Evolutionary conservation across 2,113 vertebrate genomes (phyloP).

Genomic region (Neomonachus schauinslandi): DNA sequence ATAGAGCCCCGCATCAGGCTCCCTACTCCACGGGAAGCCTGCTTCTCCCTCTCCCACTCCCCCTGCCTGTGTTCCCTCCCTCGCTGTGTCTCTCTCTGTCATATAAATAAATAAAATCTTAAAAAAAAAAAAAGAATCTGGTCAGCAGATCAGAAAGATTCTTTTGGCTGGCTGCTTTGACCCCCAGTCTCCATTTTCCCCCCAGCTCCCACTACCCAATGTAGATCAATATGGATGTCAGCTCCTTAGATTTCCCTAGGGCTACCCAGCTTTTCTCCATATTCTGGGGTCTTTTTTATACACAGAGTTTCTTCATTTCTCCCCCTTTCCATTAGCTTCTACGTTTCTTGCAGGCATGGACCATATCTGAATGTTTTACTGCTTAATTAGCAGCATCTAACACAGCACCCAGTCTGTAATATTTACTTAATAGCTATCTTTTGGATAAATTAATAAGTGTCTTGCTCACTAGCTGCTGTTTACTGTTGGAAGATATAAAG

Average conservation of each 20-base stretch:
- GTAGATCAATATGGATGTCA: background rate
- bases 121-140: slow-evolving; percentile 34
- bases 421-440: background rate
- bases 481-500: background rate
- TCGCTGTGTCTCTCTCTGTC: too few relatives aligned
- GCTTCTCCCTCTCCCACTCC: too few relatives aligned
- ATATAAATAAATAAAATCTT: too few relatives aligned
- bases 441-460: background rate
- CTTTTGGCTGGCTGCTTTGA: background rate
- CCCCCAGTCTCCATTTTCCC: background rate
- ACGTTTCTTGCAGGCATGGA: background rate
- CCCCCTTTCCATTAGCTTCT: background rate
- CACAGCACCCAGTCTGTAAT: background rate
- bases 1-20: too few relatives aligned
- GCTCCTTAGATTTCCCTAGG: background rate
- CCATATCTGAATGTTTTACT: background rate
- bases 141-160: background rate
- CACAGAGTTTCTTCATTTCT: background rate
- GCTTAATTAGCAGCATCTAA: background rate
- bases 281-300: background rate
- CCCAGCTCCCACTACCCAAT: accelerated
- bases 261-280: background rate
- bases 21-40: too few relatives aligned
- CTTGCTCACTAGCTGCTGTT: background rate
- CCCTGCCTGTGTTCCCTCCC: too few relatives aligned